Percentiles rank a stretch among this genome's conserved stretches.
Evolutionary conservation across 2,888 invertebrate species (phyloP).

Genomic region (Abrostola tripartita): DNA sequence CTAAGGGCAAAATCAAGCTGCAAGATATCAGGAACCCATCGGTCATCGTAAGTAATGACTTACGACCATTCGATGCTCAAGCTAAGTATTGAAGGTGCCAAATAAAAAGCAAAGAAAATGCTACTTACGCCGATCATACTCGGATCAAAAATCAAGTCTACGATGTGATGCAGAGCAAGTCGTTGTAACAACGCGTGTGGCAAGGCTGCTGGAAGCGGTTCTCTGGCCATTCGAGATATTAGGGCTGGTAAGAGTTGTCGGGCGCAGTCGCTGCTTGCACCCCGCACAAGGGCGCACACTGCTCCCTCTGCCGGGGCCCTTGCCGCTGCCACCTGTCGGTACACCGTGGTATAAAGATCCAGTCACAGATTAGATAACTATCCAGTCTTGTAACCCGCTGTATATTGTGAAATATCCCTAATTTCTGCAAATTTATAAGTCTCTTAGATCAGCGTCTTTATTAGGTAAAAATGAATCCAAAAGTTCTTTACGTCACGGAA

Average conservation of each 20-base stretch:
- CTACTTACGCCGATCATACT: conserved; percentile 76
- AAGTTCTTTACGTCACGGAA: too few species aligned
- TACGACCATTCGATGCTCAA: too few species aligned
- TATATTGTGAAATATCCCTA: too few species aligned
- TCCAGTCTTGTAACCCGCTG: too few species aligned
- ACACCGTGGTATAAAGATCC: neutral
- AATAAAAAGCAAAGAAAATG: neutral
- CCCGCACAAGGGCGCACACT: conserved; percentile 81
- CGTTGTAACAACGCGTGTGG: conserved; percentile 82
- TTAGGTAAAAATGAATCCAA: too few species aligned
- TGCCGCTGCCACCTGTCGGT: conserved; percentile 76
- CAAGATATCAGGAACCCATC: too few species aligned
- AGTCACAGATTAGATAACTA: too few species aligned
- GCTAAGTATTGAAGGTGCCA: too few species aligned
- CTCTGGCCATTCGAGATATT: conserved; percentile 83
- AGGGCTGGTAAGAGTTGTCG: conserved; percentile 78
- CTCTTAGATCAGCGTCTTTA: too few species aligned
- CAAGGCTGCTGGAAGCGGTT: conserved; percentile 84
- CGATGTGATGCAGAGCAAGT: conserved; percentile 78
- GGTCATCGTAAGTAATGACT: too few species aligned
- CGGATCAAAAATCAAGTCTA: conserved; percentile 81
- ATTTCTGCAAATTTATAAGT: too few species aligned
- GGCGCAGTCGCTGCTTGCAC: conserved; percentile 74
- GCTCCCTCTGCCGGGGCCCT: conserved; percentile 84
- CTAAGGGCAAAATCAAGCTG: too few species aligned